Conservation (phyloP, 2,888 invertebrate species). For the Apeira syringaria region DNA sequence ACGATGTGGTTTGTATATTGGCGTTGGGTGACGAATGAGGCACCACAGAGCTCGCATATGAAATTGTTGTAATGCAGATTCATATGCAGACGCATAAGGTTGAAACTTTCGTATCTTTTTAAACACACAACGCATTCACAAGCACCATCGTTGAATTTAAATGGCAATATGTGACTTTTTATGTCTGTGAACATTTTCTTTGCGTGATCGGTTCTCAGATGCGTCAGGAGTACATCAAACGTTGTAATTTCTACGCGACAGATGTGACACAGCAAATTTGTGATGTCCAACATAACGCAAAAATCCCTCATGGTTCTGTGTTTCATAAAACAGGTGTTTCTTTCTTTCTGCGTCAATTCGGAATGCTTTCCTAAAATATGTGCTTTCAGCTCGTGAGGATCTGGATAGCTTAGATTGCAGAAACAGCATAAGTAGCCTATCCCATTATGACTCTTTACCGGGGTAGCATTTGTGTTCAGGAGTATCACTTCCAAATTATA, state of each 20-base stretch:
- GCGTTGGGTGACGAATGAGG: constrained; percentile 58
- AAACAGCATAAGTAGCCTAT: constrained; percentile 72
- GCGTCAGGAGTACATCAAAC: not conserved
- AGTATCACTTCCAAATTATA: constrained; percentile 67
- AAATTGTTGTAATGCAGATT: constrained; percentile 71
- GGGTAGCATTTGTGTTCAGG: constrained; percentile 67
- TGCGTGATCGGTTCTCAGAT: not conserved
- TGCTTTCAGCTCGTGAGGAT: constrained; percentile 38
- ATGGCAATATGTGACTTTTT: constrained; percentile 1
- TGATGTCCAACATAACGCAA: not conserved
- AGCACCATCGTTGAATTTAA: not conserved
- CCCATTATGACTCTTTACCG: constrained; percentile 69
- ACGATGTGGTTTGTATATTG: constrained; percentile 25
- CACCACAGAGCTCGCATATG: constrained; percentile 69
- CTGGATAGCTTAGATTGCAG: constrained; percentile 54
- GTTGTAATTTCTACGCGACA: not conserved
- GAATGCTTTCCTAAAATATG: not conserved
- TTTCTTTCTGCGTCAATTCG: not conserved
- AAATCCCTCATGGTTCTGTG: not conserved
- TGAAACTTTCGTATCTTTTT: constrained; percentile 53
- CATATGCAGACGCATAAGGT: constrained; percentile 72
- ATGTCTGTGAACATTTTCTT: not conserved
- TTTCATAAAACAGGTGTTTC: constrained; percentile 9
- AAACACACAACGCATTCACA: not conserved
- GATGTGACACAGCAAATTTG: not conserved